These are phyloP conservation scores for Listronotus oregonensis DNA, from an alignment of 1,140 invertebrate genomes.

Conservation along the genomic window DNA sequence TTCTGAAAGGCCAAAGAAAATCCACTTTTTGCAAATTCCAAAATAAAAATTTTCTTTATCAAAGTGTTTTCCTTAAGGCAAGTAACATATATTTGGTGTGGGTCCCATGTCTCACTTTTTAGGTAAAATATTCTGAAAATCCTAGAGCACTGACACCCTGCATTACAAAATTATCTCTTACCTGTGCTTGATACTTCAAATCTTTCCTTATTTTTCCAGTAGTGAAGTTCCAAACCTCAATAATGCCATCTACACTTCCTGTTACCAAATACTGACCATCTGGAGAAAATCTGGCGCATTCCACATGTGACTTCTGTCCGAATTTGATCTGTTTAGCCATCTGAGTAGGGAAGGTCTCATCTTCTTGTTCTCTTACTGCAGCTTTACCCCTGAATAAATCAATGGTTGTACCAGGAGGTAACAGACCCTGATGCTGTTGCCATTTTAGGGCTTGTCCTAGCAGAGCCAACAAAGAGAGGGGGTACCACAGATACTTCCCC, in stretches of 20 bases:
- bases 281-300: conserved; percentile 93
- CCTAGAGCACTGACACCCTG: too few relatives aligned
- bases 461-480: conserved; percentile 89
- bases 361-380: conserved; percentile 96
- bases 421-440: conserved; percentile 98
- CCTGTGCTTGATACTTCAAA: conserved; percentile 98
- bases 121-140: too few relatives aligned
- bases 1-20: too few relatives aligned
- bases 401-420: conserved; percentile 97
- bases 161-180: conserved; percentile 41
- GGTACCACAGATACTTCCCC: conserved; percentile 99
- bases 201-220: conserved; percentile 99
- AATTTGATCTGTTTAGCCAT: conserved; percentile 96
- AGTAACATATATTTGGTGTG: too few relatives aligned
- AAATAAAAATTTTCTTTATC: too few relatives aligned
- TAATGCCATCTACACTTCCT: conserved; percentile 97
- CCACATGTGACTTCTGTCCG: conserved; percentile 90
- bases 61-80: too few relatives aligned
- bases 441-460: conserved; percentile 98
- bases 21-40: too few relatives aligned
- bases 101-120: too few relatives aligned
- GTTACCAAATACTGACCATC: conserved; percentile 98
- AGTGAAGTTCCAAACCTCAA: conserved; percentile 99
- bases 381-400: conserved; percentile 99
- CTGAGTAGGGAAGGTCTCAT: conserved; percentile 97